These are phyloP conservation scores for Cinara cedri DNA, from an alignment of 2,888 invertebrate genomes.

Conservation along the genomic window DNA sequence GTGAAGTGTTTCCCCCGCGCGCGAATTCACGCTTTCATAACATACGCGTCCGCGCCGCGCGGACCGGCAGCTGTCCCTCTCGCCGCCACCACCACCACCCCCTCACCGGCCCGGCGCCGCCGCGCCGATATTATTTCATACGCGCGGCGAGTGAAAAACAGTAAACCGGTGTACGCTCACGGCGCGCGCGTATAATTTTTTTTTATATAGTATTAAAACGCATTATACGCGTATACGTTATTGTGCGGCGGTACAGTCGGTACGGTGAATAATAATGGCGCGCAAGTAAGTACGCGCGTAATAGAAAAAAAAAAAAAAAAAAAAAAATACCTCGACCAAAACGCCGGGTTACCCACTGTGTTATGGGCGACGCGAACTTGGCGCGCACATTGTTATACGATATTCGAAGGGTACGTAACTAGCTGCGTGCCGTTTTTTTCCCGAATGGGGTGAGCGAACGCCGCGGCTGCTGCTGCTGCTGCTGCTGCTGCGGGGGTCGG, in stretches of 20 bases:
- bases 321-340: slow-evolving; percentile 55
- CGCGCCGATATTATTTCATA: slow-evolving; percentile 27
- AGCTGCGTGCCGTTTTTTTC: slow-evolving; percentile 22
- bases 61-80: slow-evolving; percentile 28
- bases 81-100: too few relatives aligned
- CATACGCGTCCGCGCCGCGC: too few relatives aligned
- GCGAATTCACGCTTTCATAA: slow-evolving; percentile 46
- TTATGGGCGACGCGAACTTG: too few relatives aligned
- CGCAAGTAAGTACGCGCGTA: neutral
- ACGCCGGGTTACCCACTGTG: too few relatives aligned
- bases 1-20: slow-evolving; percentile 51
- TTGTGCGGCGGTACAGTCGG: neutral
- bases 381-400: slow-evolving; percentile 15
- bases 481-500: neutral
- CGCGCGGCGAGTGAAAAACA: neutral
- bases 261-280: slow-evolving; percentile 25
- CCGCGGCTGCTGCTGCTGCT: too few relatives aligned
- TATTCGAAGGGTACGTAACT: slow-evolving; percentile 22
- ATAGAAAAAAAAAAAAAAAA: slow-evolving; percentile 10
- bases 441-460: slow-evolving; percentile 45
- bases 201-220: too few relatives aligned
- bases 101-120: slow-evolving; percentile 4
- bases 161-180: slow-evolving; percentile 22
- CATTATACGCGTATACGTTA: too few relatives aligned
- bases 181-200: too few relatives aligned